Base-by-base conservation (phyloP, 2,888 invertebrate species). In the Drosophila seclusa region DNA sequence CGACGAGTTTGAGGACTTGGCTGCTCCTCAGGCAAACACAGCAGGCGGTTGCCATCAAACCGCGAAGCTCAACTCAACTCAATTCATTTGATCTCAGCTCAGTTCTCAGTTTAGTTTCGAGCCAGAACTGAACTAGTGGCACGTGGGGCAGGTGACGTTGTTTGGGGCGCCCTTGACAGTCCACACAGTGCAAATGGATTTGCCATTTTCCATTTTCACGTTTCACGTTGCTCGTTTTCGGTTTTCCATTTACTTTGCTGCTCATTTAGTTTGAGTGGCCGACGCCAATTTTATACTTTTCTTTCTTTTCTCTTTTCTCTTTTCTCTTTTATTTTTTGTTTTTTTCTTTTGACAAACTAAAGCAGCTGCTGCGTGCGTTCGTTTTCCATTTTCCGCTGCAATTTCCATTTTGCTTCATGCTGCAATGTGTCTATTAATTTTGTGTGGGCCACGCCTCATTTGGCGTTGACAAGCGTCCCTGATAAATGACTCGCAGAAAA, bases 151-250 rank as follows among this genome's bases (percentile, higher is more conserved):
- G 72, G 73, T 77, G 73, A 76, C 68, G 73, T 64, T 62, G 4
- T 45, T 24, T 13, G 38, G 66, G 48, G 10, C 40, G 63, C 76
- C 75, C 79, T 83, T 80, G 89, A 84, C 82, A 83, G 73, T 60
- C 59, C 70, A 66, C 79, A 80, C 70, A 81, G 68, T 71, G 87
- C 76, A 89, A 89, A 90, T 89, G 90, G 90, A 87, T 89, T 90
- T 65, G 68, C 55, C 49, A 68, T 67, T 79, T 79, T 63, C 61
- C 68, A 76, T 71, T 82, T 79, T 62, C 55, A 18, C 29, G 18
- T 48, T 49, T 18, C 18, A 27, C 29, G 27, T 49, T 49, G 29
- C 27, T 24, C 29, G 27, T 18, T 29, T 50, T 50, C 18, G 42
- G 50, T 55, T 73, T 65, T 53, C 73, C 86, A 89, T 86, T 89